Conservation (phyloP, 2,113 vertebrate genomes). For the Tychaedon coryphoeus region DNA sequence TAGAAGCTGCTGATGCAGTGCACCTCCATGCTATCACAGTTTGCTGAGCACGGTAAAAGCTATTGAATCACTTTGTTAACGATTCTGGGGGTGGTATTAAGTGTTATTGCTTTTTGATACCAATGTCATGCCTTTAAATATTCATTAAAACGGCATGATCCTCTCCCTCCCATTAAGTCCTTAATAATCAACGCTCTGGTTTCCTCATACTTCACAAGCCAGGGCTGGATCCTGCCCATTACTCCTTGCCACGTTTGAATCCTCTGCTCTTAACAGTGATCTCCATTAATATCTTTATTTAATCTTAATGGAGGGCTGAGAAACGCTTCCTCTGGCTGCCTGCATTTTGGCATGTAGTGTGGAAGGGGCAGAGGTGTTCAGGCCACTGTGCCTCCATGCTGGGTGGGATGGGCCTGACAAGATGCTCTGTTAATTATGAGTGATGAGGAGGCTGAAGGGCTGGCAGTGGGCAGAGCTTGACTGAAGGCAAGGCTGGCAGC, state of each 20-base stretch:
- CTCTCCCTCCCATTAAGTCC: background rate
- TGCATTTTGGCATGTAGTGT: background rate
- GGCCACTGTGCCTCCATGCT: rapidly evolving
- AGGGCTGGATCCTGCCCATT: background rate
- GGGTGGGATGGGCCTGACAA: background rate
- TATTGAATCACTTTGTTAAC: slow-evolving; percentile 51
- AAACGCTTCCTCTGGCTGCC: rapidly evolving
- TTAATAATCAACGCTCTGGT: background rate
- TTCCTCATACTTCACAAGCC: background rate
- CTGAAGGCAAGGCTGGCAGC: background rate
- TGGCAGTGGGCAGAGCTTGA: background rate
- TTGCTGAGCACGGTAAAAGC: slow-evolving; percentile 48
- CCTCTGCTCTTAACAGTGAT: background rate
- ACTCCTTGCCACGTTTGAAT: background rate
- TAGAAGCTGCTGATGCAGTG: background rate
- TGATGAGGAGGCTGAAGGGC: background rate
- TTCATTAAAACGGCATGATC: slow-evolving; percentile 41
- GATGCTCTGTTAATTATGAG: background rate
- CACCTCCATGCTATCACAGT: background rate
- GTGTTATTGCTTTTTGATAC: slow-evolving; percentile 59
- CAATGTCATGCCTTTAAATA: slow-evolving; percentile 47
- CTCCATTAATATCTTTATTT: background rate
- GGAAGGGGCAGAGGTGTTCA: background rate
- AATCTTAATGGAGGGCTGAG: background rate
- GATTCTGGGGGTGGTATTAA: slow-evolving; percentile 37